phyloP scores from a whole-genome alignment of 2,797 vertebrate genomes.

The Gallinago stenura region DNA sequence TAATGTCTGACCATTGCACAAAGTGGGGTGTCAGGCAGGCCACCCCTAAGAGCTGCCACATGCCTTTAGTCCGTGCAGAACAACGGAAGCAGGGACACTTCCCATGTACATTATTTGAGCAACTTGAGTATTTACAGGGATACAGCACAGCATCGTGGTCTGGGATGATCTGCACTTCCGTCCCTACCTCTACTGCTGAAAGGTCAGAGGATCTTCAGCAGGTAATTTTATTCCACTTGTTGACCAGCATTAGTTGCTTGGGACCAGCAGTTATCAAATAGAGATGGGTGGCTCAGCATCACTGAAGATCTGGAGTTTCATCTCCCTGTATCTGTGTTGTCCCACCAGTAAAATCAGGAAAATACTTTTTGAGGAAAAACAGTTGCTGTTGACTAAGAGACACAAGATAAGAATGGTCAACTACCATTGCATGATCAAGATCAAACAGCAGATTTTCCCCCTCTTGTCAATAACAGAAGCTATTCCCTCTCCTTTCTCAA shows the following conservation, averaged over 20 bases:
- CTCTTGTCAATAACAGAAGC: background rate
- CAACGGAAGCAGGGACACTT: rapidly evolving
- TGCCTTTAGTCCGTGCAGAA: background rate
- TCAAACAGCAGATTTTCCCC: background rate
- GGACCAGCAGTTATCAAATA: background rate
- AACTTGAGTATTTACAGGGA: background rate
- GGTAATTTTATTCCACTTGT: background rate
- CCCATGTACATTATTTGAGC: rapidly evolving
- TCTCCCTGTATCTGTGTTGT: background rate
- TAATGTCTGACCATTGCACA: background rate
- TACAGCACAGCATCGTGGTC: rapidly evolving
- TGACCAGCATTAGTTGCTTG: rapidly evolving
- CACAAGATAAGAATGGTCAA: background rate
- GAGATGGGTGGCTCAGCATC: rapidly evolving
- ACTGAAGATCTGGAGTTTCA: background rate
- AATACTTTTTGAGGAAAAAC: background rate
- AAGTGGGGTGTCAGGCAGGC: background rate
- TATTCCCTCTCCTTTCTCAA: background rate
- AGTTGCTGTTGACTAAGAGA: background rate
- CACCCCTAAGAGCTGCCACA: background rate
- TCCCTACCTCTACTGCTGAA: background rate
- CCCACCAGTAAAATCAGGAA: background rate
- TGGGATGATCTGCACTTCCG: rapidly evolving
- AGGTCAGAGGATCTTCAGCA: background rate
- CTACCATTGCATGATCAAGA: rapidly evolving